Evolutionary conservation across 1,140 invertebrate genomes (phyloP).

Genomic region (Drosophila eugracilis): DNA sequence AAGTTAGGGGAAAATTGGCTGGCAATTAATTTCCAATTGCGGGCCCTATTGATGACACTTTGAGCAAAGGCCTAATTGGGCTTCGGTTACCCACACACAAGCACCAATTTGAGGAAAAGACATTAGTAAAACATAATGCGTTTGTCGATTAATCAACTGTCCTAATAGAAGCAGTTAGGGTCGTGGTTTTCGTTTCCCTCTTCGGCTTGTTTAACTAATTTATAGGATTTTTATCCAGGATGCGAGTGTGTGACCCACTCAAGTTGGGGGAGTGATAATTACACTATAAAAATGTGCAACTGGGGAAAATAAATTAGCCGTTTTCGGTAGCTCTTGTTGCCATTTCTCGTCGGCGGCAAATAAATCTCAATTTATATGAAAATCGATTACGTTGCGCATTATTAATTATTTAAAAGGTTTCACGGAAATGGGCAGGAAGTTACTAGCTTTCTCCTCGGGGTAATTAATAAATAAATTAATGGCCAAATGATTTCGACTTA

Average conservation of each 20-base stretch:
- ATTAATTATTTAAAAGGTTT: conserved; percentile 77
- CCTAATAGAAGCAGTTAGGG: conserved; percentile 55
- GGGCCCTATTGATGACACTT: conserved; percentile 72
- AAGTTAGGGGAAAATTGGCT: conserved; percentile 48
- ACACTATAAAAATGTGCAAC: conserved; percentile 78
- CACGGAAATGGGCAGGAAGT: conserved; percentile 58
- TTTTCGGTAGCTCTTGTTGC: conserved; percentile 10
- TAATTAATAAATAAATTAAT: conserved; percentile 62
- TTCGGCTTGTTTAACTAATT: conserved; percentile 62
- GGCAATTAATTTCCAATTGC: conserved; percentile 77
- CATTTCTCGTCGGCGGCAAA: conserved; percentile 32
- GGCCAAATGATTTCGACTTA: conserved; percentile 61
- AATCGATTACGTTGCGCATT: conserved; percentile 72
- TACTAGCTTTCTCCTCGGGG: conserved; percentile 19
- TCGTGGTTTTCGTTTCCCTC: not conserved
- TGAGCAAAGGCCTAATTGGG: conserved; percentile 74
- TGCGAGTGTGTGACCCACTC: conserved; percentile 8
- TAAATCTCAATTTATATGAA: conserved; percentile 84
- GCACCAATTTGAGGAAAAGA: conserved; percentile 25
- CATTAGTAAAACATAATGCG: conserved; percentile 76
- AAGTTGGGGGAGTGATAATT: conserved; percentile 64
- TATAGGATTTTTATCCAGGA: conserved; percentile 71
- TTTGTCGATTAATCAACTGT: conserved; percentile 78
- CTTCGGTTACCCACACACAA: conserved; percentile 53
- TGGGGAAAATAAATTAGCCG: conserved; percentile 72